phyloP scores from a whole-genome alignment of 2,797 vertebrate genomes.

The Valencia hispanica region DNA sequence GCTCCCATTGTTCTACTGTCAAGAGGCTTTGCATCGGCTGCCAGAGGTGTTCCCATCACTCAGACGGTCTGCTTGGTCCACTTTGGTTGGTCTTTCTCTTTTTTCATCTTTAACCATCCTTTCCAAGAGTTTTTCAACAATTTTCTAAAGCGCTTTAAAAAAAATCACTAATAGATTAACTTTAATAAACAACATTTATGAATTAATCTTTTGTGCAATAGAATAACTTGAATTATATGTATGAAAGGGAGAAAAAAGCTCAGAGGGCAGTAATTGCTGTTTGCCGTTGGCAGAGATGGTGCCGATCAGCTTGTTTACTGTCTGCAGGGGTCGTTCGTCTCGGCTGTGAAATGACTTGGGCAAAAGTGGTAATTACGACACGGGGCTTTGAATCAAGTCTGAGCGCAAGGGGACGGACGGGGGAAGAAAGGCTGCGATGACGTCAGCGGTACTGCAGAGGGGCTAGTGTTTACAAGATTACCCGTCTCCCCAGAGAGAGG shows the following conservation, averaged over 20 bases:
- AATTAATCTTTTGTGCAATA: conserved; percentile 13
- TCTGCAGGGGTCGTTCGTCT: conserved; percentile 58
- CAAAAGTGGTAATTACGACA: conserved; percentile 58
- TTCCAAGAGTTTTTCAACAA: not conserved
- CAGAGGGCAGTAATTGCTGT: conserved; percentile 58
- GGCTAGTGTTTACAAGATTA: conserved; percentile 49
- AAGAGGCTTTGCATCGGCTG: conserved; percentile 11
- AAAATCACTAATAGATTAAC: conserved; percentile 10
- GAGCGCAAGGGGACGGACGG: conserved; percentile 29
- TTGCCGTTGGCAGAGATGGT: conserved; percentile 49
- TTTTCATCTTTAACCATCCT: not conserved
- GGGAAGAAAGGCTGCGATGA: conserved; percentile 39
- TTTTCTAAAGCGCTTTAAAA: not conserved
- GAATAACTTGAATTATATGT: conserved; percentile 34
- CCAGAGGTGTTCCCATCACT: conserved; percentile 22
- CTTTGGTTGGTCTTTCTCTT: conserved; percentile 29
- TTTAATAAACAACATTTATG: conserved; percentile 21
- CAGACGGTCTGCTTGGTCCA: conserved; percentile 8
- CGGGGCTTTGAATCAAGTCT: conserved; percentile 34
- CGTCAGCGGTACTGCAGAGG: conserved; percentile 45
- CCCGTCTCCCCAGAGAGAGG: conserved; percentile 34
- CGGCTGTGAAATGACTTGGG: conserved; percentile 47
- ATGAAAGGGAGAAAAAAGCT: conserved; percentile 26
- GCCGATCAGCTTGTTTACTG: conserved; percentile 52
- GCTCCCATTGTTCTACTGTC: conserved; percentile 2